phyloP scores from a whole-genome alignment of 2,888 invertebrate genomes.

The Achlya flavicornis region DNA sequence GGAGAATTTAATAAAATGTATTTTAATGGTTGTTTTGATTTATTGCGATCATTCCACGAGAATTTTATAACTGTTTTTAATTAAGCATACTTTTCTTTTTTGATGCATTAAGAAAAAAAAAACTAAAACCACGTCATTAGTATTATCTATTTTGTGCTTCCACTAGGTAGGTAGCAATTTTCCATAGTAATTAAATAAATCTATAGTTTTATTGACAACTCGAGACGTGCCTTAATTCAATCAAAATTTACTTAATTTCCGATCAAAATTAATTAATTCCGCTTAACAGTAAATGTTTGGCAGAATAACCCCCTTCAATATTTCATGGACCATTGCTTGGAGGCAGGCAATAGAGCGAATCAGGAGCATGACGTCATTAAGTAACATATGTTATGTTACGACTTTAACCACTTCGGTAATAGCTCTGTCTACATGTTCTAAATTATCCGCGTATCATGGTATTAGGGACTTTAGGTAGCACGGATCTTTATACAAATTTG shows the following conservation, averaged over 20 bases:
- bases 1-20: constrained; percentile 34
- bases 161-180: too few relatives aligned
- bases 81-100: neutral
- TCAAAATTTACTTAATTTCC: neutral
- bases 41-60: constrained; percentile 18
- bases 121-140: too few relatives aligned
- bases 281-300: neutral
- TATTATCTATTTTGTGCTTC: too few relatives aligned
- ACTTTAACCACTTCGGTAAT: neutral
- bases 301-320: constrained; percentile 24
- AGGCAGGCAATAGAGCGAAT: constrained; percentile 38
- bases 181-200: too few relatives aligned
- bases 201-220: too few relatives aligned
- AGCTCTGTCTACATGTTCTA: neutral
- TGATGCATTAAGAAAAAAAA: too few relatives aligned
- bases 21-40: constrained; percentile 19
- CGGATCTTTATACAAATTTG: neutral
- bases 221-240: too few relatives aligned
- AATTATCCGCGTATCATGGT: neutral
- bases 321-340: constrained; percentile 47
- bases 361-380: constrained; percentile 55
- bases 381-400: constrained; percentile 48
- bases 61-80: neutral
- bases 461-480: neutral
- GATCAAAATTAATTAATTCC: neutral